phyloP scores from a whole-genome alignment of 2,888 invertebrate genomes.

The Lasioglossum figueresi region DNA sequence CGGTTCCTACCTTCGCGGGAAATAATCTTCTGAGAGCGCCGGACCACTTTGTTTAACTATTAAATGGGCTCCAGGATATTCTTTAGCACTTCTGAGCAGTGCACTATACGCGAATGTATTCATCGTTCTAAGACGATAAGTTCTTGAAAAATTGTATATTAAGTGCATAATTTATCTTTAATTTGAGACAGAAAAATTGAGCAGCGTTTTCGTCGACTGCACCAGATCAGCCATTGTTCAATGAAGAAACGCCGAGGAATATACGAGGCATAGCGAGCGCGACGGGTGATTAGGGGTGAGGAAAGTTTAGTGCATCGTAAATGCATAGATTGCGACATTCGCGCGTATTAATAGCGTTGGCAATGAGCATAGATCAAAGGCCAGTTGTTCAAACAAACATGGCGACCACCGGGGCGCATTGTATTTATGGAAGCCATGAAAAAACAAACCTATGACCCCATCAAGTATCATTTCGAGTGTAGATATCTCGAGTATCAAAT shows the following conservation, averaged over 20 bases:
- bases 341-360: conserved; percentile 75
- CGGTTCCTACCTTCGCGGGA: background rate
- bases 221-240: background rate
- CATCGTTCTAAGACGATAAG: background rate
- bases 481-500: conserved; percentile 52
- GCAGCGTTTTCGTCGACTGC: too few species aligned
- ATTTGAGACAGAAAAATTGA: too few species aligned
- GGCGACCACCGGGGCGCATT: conserved; percentile 41
- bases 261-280: background rate
- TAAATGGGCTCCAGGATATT: background rate
- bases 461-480: conserved; percentile 55
- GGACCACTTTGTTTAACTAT: background rate
- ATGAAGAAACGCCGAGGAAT: background rate
- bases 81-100: background rate
- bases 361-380: conserved; percentile 70
- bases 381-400: conserved; percentile 74
- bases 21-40: background rate
- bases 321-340: conserved; percentile 69
- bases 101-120: background rate
- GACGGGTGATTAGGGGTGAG: conserved; percentile 69
- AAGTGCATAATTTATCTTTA: too few species aligned
- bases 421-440: conserved; percentile 44
- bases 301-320: conserved; percentile 79
- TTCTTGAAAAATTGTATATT: background rate
- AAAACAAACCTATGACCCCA: conserved; percentile 64